phyloP scores from a whole-genome alignment of 1,140 invertebrate genomes.

The Plectrocnemia conspersa region DNA sequence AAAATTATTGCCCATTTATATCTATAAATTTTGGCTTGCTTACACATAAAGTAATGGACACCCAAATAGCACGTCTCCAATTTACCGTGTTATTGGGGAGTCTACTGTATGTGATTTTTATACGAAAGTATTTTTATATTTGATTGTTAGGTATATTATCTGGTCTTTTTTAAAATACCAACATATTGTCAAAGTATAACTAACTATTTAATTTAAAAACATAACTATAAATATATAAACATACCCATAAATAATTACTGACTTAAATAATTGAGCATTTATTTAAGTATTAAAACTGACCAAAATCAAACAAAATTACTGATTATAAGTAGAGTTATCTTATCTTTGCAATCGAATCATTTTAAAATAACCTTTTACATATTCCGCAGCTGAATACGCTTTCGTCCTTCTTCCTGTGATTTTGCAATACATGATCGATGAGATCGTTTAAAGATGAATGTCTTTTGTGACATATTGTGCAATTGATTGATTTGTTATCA shows the following conservation, averaged over 20 bases:
- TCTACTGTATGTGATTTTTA: too few relatives aligned
- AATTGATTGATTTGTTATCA: conserved; percentile 13
- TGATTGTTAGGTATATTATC: too few relatives aligned
- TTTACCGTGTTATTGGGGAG: too few relatives aligned
- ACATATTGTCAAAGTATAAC: background rate
- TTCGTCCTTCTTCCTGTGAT: conserved; percentile 13
- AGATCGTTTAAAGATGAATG: conserved; percentile 12
- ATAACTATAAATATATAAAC: background rate
- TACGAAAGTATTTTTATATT: too few relatives aligned
- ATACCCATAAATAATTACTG: background rate
- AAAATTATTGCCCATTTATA: too few relatives aligned
- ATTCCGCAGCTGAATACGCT: conserved; percentile 16
- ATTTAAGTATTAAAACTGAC: background rate
- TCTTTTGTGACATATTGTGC: conserved; percentile 14
- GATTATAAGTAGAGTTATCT: background rate
- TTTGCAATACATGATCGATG: conserved; percentile 22
- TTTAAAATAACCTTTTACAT: conserved; percentile 23
- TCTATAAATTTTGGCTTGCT: too few relatives aligned
- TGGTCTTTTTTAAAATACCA: too few relatives aligned
- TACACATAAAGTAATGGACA: too few relatives aligned
- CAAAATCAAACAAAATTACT: background rate
- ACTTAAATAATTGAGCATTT: background rate
- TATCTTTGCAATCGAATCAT: background rate
- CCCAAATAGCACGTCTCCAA: too few relatives aligned
- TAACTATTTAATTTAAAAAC: background rate